Conservation (phyloP, 2,113 vertebrate genomes). For the Oncorhynchus kisutch region DNA sequence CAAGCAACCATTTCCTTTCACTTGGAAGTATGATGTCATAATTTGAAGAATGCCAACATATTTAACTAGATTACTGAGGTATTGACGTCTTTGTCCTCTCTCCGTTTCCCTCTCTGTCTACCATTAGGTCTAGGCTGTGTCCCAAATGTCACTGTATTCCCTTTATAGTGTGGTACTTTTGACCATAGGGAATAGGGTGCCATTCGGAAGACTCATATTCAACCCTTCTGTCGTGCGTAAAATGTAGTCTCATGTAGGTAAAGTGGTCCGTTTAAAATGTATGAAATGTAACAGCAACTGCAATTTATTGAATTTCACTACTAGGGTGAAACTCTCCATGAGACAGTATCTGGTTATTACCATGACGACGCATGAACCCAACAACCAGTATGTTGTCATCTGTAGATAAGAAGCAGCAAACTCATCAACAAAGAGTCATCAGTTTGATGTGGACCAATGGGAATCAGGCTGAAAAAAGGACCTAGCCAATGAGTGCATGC, state of each 20-base stretch:
- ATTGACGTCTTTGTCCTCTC: slow-evolving; percentile 43
- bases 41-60: slow-evolving; percentile 26
- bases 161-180: too few species aligned
- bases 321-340: not conserved
- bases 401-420: not conserved
- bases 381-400: not conserved
- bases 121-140: not conserved
- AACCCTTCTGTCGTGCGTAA: not conserved
- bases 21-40: not conserved
- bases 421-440: not conserved
- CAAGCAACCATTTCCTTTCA: slow-evolving; percentile 8
- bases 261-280: slow-evolving; percentile 34
- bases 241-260: slow-evolving; percentile 40
- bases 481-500: too few species aligned
- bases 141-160: slow-evolving; percentile 27
- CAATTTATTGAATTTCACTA: slow-evolving; percentile 9
- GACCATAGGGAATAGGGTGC: too few species aligned
- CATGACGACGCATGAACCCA: not conserved
- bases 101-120: slow-evolving; percentile 26
- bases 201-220: too few species aligned
- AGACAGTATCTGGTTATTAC: slow-evolving; percentile 11
- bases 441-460: not conserved
- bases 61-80: slow-evolving; percentile 57
- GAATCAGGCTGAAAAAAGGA: not conserved
- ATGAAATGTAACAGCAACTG: slow-evolving; percentile 20